Evolutionary conservation across 2,888 invertebrate genomes (phyloP), one percentile per base, ranked within the genome.

Genomic region (Sinelater perroti): DNA sequence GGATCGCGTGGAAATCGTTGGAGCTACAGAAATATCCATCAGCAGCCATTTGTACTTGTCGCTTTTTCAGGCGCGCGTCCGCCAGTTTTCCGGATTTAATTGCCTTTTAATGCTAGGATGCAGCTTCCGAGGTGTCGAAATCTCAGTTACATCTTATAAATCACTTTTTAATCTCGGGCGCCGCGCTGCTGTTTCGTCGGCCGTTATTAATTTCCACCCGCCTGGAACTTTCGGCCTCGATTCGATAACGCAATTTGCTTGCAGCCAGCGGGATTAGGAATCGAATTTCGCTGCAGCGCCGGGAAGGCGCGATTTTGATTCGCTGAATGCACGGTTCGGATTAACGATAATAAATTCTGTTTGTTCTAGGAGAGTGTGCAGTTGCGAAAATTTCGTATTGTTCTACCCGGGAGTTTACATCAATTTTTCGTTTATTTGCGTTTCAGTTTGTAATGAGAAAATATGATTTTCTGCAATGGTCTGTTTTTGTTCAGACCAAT

Each of bases 171-270:
- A 44, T 44, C 30, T 28, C 10, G 17, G 28, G 30, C 16, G 28
- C 30, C 30, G 28, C 18, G 18, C 30, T 44, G 26, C 40, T 40
- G 21, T 44, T 44, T 26, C 18, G 30, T 44, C 30, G 18, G 17
- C 16, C 28, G 44, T 44, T 44, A 44, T 44, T 44, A 44, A 44
- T 44, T 44, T 44, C 44, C 44, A 16, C 28, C 17, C 17, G 28
- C 7, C 28, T 44, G 30, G 30, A 44, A 44, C 28, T 30, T 33
- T 44, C 36, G 20, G 18, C n/a, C 24, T 30, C 17, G 17, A 44
- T 17, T 24, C 44, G 30, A 44, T 44, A 44, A 44, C 30, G 44
- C 13, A 44, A 44, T 44, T 44, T 44, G 30, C 44, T 16, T 44
- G 5, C 44, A 24, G 40, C 38, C 20, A 18, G 40, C 21, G 24